Base-by-base conservation (phyloP, 2,888 invertebrate genomes). In the Lypha dubia region DNA sequence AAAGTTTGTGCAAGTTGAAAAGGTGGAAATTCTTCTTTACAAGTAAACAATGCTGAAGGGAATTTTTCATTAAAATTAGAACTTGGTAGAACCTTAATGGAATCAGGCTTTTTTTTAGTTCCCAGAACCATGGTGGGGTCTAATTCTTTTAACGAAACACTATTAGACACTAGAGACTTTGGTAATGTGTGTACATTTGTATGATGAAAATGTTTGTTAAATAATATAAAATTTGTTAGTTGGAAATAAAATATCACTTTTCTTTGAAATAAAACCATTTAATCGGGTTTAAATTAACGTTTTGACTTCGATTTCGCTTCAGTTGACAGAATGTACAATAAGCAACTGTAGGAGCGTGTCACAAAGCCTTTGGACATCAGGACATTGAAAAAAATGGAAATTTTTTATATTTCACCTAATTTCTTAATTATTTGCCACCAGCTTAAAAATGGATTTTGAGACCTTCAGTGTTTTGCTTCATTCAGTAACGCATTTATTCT, bases 91-190 rank as follows among this genome's bases (percentile, higher is more conserved):
- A n/a, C 3, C 38, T 46, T 20, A 22, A 24, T 58, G n/a, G 58
- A 46, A 11, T 53, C 3, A 49, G 49, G 2, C 20, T 38, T 44
- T 60, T 15, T 38, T 44, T 60, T 15, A 4, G 49, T 67, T 68
- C 68, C 68, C 24, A 60, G 67, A 67, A 77, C 20, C 15, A 24
- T 17, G 22, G 67, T 75, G 74, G 38, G 68, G 68, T 67, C 77
- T 77, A 44, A 60, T 49, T 77, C 68, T 51, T 41, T 2, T 28
- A 51, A 38, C n/a, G 62, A 44, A n/a, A n/a, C n/a, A n/a, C n/a
- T n/a, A 41, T 60, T 32, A 60, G 38, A 38, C 76, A 38, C 67
- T n/a, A 51, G 67, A 68, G 74, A 63, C 24, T 74, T 17, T 13
- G 28, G n/a, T n/a, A n/a, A n/a, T n/a, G n/a, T n/a, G n/a, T n/a